A percentile compares a stretch with the other conserved stretches of the same genome.
These are phyloP conservation scores for Halocaridina rubra DNA, from an alignment of 2,888 invertebrate species.

Conservation along the genomic window DNA sequence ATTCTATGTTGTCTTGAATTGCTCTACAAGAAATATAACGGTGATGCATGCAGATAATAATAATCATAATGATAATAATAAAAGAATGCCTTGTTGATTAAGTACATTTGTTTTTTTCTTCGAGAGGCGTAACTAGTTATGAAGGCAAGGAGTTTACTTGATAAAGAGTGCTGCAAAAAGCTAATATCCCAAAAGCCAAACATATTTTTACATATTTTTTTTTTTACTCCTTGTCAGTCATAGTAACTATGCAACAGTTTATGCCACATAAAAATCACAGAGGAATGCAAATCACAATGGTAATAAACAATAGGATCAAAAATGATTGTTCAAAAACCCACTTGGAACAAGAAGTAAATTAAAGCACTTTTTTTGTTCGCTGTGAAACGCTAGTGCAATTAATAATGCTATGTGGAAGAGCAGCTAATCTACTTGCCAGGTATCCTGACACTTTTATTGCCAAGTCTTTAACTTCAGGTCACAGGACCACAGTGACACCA, in stretches of 20 bases:
- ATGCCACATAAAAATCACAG: slow-evolving; percentile 36
- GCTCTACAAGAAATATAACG: slow-evolving; percentile 9
- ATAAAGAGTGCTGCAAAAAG: no score
- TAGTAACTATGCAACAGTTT: not conserved
- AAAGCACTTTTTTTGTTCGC: slow-evolving; percentile 52
- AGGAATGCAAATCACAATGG: slow-evolving; percentile 22
- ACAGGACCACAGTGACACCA: not conserved
- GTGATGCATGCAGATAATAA: not conserved
- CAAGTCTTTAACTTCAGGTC: slow-evolving; percentile 33
- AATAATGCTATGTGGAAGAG: slow-evolving; percentile 25
- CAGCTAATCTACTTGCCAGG: slow-evolving; percentile 11
- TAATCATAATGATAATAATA: no score
- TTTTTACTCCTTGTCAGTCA: not conserved
- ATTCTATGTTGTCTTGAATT: not conserved
- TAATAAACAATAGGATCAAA: not conserved
- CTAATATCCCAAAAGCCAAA: no score
- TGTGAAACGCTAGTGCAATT: slow-evolving; percentile 16
- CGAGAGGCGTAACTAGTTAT: not conserved
- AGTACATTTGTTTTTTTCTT: no score
- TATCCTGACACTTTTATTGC: slow-evolving; percentile 22
- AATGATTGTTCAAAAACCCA: not conserved
- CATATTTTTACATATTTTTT: no score
- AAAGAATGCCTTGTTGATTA: no score
- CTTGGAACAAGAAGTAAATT: slow-evolving; percentile 39
- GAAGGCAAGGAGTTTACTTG: not conserved